Evolutionary conservation across 2,113 vertebrate species (phyloP).

Genomic region (Brachypodius melanocephalos): DNA sequence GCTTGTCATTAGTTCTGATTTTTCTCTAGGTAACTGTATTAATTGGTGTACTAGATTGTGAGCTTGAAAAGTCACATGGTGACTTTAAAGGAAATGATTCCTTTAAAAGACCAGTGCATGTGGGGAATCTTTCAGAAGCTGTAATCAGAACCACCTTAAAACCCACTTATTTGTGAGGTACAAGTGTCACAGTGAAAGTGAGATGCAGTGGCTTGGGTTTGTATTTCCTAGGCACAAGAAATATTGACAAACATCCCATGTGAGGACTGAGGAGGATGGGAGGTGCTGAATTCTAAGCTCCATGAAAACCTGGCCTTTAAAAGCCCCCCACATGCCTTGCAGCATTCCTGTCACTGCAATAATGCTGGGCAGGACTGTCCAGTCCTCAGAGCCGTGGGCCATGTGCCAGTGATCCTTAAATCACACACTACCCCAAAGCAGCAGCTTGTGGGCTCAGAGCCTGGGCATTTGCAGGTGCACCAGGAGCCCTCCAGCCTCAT

Average conservation of each 20-base stretch:
- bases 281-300: background rate
- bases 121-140: background rate
- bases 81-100: background rate
- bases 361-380: background rate
- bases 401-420: background rate
- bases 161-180: background rate
- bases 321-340: background rate
- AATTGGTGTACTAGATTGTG: background rate
- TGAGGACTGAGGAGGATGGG: background rate
- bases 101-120: background rate
- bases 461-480: background rate
- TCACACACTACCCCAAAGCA: rapidly evolving
- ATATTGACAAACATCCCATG: background rate
- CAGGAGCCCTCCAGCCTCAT: background rate
- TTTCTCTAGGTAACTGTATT: background rate
- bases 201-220: background rate
- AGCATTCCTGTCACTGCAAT: background rate
- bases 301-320: background rate
- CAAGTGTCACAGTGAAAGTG: background rate
- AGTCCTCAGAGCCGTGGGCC: background rate
- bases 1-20: background rate
- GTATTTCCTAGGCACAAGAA: background rate
- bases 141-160: background rate
- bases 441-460: background rate
- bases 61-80: background rate